Percentiles rank a stretch among this genome's conserved stretches.
Evolutionary conservation across 37 sponge, comb jelly and placozoan species (phyloP).

Genomic region (Oscarella lobularis): DNA sequence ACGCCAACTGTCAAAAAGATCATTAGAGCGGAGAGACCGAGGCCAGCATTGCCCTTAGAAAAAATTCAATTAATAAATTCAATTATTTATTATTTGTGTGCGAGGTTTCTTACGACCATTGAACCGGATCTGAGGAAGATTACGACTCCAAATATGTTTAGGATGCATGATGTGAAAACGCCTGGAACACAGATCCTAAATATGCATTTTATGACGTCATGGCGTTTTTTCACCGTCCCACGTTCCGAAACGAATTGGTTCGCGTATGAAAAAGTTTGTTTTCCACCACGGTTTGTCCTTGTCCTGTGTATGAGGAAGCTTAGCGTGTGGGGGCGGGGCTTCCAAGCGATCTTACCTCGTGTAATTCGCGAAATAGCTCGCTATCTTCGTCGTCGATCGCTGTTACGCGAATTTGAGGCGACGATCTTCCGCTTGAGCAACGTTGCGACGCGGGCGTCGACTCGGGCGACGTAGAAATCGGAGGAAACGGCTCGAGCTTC

Average conservation of each 20-base stretch:
- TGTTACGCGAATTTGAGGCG: too few relatives aligned
- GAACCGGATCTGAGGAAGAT: slow-evolving; percentile 25
- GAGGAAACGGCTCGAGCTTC: too few relatives aligned
- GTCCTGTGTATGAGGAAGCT: too few relatives aligned
- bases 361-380: too few relatives aligned
- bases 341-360: too few relatives aligned
- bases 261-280: slow-evolving; percentile 33
- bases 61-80: too few relatives aligned
- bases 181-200: slow-evolving; percentile 2
- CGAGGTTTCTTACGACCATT: slow-evolving; percentile 32
- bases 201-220: slow-evolving; percentile 7
- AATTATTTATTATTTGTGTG: too few relatives aligned
- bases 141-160: slow-evolving; percentile 29
- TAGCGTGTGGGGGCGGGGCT: too few relatives aligned
- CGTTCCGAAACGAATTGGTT: slow-evolving; percentile 29
- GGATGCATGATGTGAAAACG: slow-evolving; percentile 28
- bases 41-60: slow-evolving; percentile 36
- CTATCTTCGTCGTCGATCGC: too few relatives aligned
- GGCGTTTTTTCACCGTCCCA: slow-evolving; percentile 26
- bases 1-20: slow-evolving; percentile 22
- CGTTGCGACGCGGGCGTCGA: too few relatives aligned
- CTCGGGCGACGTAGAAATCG: too few relatives aligned
- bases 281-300: slow-evolving; percentile 26
- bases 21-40: slow-evolving; percentile 19
- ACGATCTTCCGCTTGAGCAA: too few relatives aligned